A percentile compares a stretch with the other conserved stretches of the same genome.
These are phyloP conservation scores for Drosophila chauvacae DNA, from an alignment of 1,140 invertebrate genomes.

Conservation along the genomic window DNA sequence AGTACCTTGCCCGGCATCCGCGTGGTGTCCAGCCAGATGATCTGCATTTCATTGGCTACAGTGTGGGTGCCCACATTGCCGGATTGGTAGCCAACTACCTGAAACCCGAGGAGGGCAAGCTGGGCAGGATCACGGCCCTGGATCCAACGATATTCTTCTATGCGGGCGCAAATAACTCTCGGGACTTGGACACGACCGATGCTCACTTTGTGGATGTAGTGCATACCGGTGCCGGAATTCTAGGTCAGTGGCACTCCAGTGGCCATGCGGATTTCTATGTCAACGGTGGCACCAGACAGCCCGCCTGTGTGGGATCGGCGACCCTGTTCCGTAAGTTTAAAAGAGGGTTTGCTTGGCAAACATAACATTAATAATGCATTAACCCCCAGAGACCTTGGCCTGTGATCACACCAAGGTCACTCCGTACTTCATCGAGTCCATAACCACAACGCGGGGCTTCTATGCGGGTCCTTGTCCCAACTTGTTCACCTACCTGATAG, in stretches of 20 bases:
- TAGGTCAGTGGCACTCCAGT: conserved; percentile 93
- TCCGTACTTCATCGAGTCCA: conserved; percentile 94
- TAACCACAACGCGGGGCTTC: conserved; percentile 90
- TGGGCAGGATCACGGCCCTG: conserved; percentile 93
- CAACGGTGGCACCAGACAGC: conserved; percentile 94
- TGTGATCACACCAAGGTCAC: conserved; percentile 95
- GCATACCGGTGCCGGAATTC: conserved; percentile 94
- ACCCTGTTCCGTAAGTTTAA: conserved; percentile 90
- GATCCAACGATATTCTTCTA: conserved; percentile 94
- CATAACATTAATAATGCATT: not conserved
- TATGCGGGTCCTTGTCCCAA: conserved; percentile 93
- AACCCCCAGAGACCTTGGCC: conserved; percentile 89
- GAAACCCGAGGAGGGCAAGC: conserved; percentile 87
- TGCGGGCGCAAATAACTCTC: conserved; percentile 91
- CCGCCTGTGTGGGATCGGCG: conserved; percentile 90
- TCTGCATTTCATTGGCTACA: conserved; percentile 93
- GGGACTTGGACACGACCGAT: conserved; percentile 93
- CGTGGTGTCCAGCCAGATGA: conserved; percentile 89
- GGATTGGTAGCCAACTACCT: conserved; percentile 92
- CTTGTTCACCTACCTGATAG: conserved; percentile 91
- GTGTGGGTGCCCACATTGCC: conserved; percentile 93
- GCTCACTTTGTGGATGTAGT: conserved; percentile 95
- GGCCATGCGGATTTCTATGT: conserved; percentile 96
- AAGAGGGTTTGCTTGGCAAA: not conserved
- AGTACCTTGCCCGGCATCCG: conserved; percentile 91